A percentile compares a stretch with the other conserved stretches of the same genome.
These are phyloP conservation scores for Karalla daura DNA, from an alignment of 2,797 vertebrate genomes.

Conservation along the genomic window DNA sequence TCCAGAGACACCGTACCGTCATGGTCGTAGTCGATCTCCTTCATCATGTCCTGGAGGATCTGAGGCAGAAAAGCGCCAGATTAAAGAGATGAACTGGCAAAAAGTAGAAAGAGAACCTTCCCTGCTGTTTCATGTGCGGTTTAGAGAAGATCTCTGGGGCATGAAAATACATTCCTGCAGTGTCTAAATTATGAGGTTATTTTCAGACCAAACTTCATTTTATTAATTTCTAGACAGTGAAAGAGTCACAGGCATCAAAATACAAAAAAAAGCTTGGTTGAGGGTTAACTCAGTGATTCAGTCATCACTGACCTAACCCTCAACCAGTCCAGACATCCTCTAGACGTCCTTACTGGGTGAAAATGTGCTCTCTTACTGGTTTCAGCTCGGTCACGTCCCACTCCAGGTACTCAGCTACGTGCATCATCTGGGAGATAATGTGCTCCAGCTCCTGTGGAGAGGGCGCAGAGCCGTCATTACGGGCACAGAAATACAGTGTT, in stretches of 20 bases:
- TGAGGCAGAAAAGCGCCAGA: constrained; percentile 60
- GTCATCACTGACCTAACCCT: too few relatives aligned
- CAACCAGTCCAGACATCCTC: too few relatives aligned
- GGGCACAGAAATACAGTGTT: constrained; percentile 62
- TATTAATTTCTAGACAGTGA: neutral
- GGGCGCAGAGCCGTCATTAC: constrained; percentile 59
- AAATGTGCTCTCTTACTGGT: constrained; percentile 84
- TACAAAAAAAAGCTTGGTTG: too few relatives aligned
- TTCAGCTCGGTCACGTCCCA: constrained; percentile 96
- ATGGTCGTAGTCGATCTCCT: constrained; percentile 94
- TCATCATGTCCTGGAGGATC: constrained; percentile 99
- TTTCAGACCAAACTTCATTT: neutral
- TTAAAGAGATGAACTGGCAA: too few relatives aligned
- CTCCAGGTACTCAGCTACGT: constrained; percentile 95
- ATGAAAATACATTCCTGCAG: neutral
- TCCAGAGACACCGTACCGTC: constrained; percentile 94
- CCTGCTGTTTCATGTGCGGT: neutral
- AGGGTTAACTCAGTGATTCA: too few relatives aligned
- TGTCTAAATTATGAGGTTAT: neutral
- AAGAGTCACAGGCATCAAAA: neutral
- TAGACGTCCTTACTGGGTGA: neutral
- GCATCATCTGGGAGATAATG: constrained; percentile 98
- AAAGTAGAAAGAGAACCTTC: neutral
- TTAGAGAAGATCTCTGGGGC: neutral
- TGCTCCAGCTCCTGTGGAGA: constrained; percentile 91